phyloP scores from a whole-genome alignment of 2,113 vertebrate genomes.

The Motacilla tschutschensis region DNA sequence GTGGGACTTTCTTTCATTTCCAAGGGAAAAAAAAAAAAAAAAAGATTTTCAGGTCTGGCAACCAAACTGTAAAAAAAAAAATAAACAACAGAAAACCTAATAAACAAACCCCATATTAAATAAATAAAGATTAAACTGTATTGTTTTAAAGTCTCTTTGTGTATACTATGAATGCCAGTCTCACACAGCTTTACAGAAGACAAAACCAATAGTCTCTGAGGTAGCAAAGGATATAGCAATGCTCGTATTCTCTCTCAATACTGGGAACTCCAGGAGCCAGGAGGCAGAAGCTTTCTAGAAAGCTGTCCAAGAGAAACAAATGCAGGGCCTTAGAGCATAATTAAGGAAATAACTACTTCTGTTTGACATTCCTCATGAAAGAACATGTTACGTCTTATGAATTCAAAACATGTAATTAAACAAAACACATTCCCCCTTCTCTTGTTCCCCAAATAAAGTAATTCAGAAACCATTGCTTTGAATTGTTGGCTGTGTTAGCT shows the following conservation, averaged over 20 bases:
- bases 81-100: neutral
- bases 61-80: accelerated
- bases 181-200: neutral
- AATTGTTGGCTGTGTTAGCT: neutral
- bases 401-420: slow-evolving; percentile 30
- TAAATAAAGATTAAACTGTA: neutral
- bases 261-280: neutral
- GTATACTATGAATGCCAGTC: neutral
- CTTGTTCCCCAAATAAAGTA: neutral
- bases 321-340: neutral
- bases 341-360: slow-evolving; percentile 19
- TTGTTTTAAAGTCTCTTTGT: neutral
- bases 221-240: neutral
- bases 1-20: neutral
- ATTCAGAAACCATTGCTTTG: neutral
- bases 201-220: neutral
- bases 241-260: neutral
- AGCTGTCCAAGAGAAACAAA: slow-evolving; percentile 14
- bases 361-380: slow-evolving; percentile 17
- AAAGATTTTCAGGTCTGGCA: neutral
- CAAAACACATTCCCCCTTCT: neutral
- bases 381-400: neutral
- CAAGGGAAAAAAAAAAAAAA: neutral
- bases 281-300: neutral
- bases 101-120: accelerated